Percentiles rank a stretch among this genome's conserved stretches.
Conservation (phyloP, 53 echinoderm and acorn worm genomes). For the Holothuria leucospilota region DNA sequence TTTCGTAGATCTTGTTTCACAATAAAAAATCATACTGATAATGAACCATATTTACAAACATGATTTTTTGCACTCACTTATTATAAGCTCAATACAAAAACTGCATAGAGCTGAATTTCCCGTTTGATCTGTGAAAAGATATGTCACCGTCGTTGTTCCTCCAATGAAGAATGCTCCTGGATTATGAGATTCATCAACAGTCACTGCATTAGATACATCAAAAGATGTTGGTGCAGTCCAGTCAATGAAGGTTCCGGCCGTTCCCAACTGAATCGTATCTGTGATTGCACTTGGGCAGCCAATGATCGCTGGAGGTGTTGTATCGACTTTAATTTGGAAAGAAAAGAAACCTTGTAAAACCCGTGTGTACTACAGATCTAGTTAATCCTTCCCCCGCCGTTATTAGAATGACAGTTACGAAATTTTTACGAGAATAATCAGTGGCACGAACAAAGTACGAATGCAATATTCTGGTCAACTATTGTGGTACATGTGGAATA, state of each 20-base stretch:
- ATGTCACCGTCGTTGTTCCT: slow-evolving; percentile 29
- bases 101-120: slow-evolving; percentile 28
- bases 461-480: neutral
- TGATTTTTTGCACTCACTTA: slow-evolving; percentile 25
- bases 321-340: slow-evolving; percentile 54
- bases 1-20: neutral
- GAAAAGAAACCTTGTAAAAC: neutral
- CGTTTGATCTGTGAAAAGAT: slow-evolving; percentile 5
- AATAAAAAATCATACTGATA: too few species aligned
- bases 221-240: slow-evolving; percentile 71
- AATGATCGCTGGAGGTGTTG: slow-evolving; percentile 42
- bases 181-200: neutral
- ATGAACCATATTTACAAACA: neutral
- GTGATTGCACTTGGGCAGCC: slow-evolving; percentile 56
- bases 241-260: neutral
- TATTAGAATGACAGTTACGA: too few species aligned
- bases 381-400: neutral
- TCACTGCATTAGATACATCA: slow-evolving; percentile 52
- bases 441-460: too few species aligned
- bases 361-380: neutral
- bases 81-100: slow-evolving; percentile 9
- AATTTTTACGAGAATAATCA: too few species aligned
- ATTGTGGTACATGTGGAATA: too few species aligned
- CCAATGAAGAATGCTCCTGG: neutral
- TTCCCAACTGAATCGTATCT: slow-evolving; percentile 42